phyloP scores from a whole-genome alignment of 2,888 invertebrate genomes.

The Taenaris catops region DNA sequence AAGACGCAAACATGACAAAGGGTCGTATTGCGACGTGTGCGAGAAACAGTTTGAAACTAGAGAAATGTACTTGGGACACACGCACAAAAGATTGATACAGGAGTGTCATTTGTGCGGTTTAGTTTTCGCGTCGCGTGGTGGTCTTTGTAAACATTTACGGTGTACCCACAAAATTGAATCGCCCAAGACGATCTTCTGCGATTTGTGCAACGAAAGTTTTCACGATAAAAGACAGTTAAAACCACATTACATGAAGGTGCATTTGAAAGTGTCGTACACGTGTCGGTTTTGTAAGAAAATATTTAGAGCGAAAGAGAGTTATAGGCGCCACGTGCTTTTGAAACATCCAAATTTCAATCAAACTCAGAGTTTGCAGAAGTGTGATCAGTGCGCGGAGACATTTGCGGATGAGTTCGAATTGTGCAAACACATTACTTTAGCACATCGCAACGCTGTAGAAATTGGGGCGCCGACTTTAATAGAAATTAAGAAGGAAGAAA shows the following conservation, averaged over 20 bases:
- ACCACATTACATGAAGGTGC: constrained; percentile 58
- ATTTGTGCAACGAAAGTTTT: constrained; percentile 59
- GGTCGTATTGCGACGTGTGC: constrained; percentile 54
- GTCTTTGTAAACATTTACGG: constrained; percentile 58
- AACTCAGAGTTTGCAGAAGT: constrained; percentile 39
- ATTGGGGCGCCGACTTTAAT: constrained; percentile 24
- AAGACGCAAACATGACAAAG: constrained; percentile 58
- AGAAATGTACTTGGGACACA: constrained; percentile 54
- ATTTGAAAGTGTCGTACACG: constrained; percentile 60
- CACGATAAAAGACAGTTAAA: constrained; percentile 56
- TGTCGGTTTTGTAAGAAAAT: constrained; percentile 54
- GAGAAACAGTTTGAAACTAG: constrained; percentile 56
- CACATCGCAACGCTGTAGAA: constrained; percentile 32
- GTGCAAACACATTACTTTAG: constrained; percentile 51
- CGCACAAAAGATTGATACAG: constrained; percentile 50
- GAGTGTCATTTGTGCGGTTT: constrained; percentile 61
- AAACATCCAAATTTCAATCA: constrained; percentile 43
- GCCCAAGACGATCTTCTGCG: constrained; percentile 56
- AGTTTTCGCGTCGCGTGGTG: constrained; percentile 58
- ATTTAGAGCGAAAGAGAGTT: constrained; percentile 64
- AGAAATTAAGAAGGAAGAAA: constrained; percentile 48
- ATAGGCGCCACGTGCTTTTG: constrained; percentile 52
- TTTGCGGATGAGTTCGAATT: constrained; percentile 61
- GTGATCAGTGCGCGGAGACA: constrained; percentile 50
- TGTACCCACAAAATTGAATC: constrained; percentile 58